Base-by-base conservation (phyloP, 2,113 vertebrate species). In the Triplophysa siluroides region DNA sequence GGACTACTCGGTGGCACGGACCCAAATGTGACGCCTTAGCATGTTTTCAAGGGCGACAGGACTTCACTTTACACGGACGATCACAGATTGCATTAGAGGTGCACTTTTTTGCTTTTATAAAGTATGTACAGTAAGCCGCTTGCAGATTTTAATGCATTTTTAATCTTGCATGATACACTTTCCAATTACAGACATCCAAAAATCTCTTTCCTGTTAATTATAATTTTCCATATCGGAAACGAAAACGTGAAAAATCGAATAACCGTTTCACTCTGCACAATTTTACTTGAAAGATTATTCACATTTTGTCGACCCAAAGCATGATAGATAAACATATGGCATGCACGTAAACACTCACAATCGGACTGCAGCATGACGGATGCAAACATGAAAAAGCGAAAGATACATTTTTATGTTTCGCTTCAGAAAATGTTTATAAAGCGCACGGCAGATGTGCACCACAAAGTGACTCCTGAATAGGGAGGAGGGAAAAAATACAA, bases 381-480 rank as follows among this genome's bases (percentile, higher is more conserved):
- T 67, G 80, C 1, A 72, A 4, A 88, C 87, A 89, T 86, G 68
- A 63, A 68, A 69, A 82, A 58, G 54, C 52, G 16, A 79, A 68
- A 83, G 85, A 88, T 86, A 83, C 78, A 80, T 82, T 84, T 87
- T 82, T 78, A 81, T 77, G 77, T 80, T 82, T 81, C 63, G 89
- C 90, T 87, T 85, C 78, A 83, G 89, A 82, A 83, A 82, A 84
- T 71, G 69, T 88, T 84, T 84, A 76, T 73, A 81, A 76, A 83
- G 65, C 68, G 82, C 63, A 78, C 79, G 78, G 84, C 4, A 74
- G 84, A 83, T 65, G 83, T 75, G 78, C 79, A 85, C 67, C 80
- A 77, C 81, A 85, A 78, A 86, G 88, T 83, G 86, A 86, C 79
- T 88, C 84, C 73, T 80, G 82, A 76, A 86, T 79, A 69, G 75